These are phyloP conservation scores for Drosophila prolongata DNA, from an alignment of 2,888 invertebrate species.

Conservation along the genomic window DNA sequence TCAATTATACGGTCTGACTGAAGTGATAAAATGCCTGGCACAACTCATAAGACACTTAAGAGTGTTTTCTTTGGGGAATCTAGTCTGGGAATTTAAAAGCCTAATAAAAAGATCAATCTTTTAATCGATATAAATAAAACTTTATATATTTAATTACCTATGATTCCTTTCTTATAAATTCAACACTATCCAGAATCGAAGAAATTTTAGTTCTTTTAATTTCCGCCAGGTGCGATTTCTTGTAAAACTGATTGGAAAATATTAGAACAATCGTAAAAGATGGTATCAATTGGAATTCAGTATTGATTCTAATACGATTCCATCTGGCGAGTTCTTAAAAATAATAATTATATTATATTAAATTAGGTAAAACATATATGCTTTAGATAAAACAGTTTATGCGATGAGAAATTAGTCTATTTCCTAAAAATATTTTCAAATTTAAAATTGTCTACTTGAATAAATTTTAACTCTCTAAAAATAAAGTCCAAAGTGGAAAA, in stretches of 20 bases:
- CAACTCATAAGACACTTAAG: constrained; percentile 60
- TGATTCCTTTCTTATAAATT: not conserved
- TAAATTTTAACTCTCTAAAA: no score
- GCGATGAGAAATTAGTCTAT: no score
- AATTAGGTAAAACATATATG: no score
- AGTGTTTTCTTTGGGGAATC: constrained; percentile 19
- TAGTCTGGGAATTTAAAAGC: constrained; percentile 6
- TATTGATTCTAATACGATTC: not conserved
- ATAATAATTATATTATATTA: no score
- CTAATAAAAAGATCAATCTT: not conserved
- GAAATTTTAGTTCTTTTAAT: not conserved
- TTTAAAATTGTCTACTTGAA: no score
- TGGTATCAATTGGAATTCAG: no score
- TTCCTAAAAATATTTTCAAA: no score
- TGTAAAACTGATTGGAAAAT: not conserved
- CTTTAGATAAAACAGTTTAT: no score
- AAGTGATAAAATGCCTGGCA: constrained; percentile 82
- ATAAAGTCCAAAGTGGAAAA: no score
- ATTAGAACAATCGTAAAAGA: not conserved
- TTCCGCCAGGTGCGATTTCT: not conserved
- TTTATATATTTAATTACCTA: not conserved
- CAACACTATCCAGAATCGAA: not conserved
- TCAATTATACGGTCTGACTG: constrained; percentile 84
- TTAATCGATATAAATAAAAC: not conserved
- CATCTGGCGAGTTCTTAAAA: no score